Conservation (phyloP, 1,140 invertebrate genomes). For the Dufourea novaeangliae region DNA sequence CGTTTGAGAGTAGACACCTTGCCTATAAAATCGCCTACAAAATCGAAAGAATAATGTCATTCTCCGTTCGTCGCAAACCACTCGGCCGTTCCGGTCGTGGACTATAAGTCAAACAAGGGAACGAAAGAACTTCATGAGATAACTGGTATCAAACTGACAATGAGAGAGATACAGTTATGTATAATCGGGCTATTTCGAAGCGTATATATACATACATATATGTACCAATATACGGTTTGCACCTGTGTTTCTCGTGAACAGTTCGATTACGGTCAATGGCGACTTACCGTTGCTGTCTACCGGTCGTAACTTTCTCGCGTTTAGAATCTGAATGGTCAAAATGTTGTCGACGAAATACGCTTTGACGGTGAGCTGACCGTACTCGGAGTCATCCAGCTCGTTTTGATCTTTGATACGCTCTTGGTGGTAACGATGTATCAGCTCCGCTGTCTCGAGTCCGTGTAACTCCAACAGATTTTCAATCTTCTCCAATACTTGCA, state of each 20-base stretch:
- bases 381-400: conserved; percentile 83
- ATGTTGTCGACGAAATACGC: conserved; percentile 85
- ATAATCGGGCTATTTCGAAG: too few relatives aligned
- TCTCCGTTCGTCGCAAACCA: conserved; percentile 8
- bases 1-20: conserved; percentile 77
- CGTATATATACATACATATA: too few relatives aligned
- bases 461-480: conserved; percentile 89
- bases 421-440: conserved; percentile 92
- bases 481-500: conserved; percentile 84
- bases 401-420: conserved; percentile 88
- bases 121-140: background rate
- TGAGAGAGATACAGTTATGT: too few relatives aligned
- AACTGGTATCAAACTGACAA: background rate
- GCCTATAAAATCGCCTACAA: conserved; percentile 77
- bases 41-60: conserved; percentile 69
- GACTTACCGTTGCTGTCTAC: conserved; percentile 93
- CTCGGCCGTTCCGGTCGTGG: conserved; percentile 1
- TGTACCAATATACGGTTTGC: too few relatives aligned
- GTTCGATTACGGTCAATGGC: background rate
- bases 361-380: conserved; percentile 87
- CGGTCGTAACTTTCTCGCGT: conserved; percentile 93
- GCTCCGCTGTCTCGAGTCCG: conserved; percentile 91
- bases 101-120: background rate
- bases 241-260: background rate
- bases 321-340: conserved; percentile 90